phyloP scores from a whole-genome alignment of 2,113 vertebrate species.

The Hemicordylus capensis region DNA sequence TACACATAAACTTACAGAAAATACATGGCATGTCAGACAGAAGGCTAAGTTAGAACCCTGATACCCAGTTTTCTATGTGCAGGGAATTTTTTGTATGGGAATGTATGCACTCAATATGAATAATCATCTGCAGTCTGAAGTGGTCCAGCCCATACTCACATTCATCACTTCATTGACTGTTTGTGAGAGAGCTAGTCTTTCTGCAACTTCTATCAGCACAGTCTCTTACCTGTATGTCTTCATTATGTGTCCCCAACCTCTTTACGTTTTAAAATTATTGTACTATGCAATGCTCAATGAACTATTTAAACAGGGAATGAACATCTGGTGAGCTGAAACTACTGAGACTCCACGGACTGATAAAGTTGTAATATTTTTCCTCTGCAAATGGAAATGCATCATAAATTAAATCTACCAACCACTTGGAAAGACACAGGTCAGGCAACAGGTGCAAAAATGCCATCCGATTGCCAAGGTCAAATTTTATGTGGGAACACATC shows the following conservation, averaged over 20 bases:
- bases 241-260: slow-evolving; percentile 47
- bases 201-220: slow-evolving; percentile 33
- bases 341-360: slow-evolving; percentile 44
- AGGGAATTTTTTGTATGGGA: too few relatives aligned
- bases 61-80: too few relatives aligned
- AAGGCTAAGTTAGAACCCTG: too few relatives aligned
- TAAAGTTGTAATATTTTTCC: slow-evolving; percentile 46
- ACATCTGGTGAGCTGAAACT: slow-evolving; percentile 63
- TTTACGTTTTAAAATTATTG: slow-evolving; percentile 57
- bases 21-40: too few relatives aligned
- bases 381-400: slow-evolving; percentile 46
- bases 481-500: background rate
- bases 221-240: slow-evolving; percentile 27
- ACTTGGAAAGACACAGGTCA: slow-evolving; percentile 43
- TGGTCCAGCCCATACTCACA: background rate
- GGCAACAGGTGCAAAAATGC: slow-evolving; percentile 31
- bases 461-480: slow-evolving; percentile 58
- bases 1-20: background rate
- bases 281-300: slow-evolving; percentile 49
- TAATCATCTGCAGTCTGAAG: background rate
- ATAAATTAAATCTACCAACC: slow-evolving; percentile 47
- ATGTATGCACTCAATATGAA: too few relatives aligned
- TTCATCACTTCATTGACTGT: background rate
- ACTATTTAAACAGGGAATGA: slow-evolving; percentile 53
- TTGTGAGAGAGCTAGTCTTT: background rate